These are phyloP conservation scores for Leptinotarsa juncta DNA, from an alignment of 2,888 invertebrate genomes.

Conservation along the genomic window DNA sequence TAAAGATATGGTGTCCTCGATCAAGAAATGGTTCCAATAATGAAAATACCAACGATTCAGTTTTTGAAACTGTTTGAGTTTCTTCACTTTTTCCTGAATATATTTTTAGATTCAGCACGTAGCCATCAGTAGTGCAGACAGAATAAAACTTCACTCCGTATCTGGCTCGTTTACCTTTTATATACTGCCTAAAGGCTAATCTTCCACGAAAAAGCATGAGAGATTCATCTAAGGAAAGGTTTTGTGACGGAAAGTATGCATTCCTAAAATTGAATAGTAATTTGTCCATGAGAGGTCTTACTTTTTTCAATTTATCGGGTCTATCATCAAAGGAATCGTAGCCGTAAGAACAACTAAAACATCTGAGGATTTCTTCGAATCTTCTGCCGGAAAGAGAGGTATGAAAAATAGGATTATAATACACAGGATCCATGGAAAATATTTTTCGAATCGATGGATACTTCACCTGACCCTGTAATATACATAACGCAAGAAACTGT, in stretches of 20 bases:
- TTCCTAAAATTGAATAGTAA: constrained; percentile 24
- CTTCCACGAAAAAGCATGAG: constrained; percentile 42
- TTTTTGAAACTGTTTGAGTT: constrained; percentile 26
- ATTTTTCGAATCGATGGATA: constrained; percentile 29
- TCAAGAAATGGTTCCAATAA: constrained; percentile 30
- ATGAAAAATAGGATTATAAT: constrained; percentile 25
- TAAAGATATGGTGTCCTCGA: constrained; percentile 45
- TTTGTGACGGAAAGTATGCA: constrained; percentile 26
- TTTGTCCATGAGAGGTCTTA: constrained; percentile 22
- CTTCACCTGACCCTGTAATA: constrained; percentile 25
- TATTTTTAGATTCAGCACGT: constrained; percentile 47
- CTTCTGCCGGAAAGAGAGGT: constrained; percentile 18
- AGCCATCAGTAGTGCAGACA: constrained; percentile 46
- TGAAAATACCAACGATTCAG: constrained; percentile 27
- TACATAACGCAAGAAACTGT: constrained; percentile 25
- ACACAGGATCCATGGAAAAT: constrained; percentile 27
- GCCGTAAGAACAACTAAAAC: constrained; percentile 26
- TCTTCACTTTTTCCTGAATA: constrained; percentile 45
- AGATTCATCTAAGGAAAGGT: constrained; percentile 48
- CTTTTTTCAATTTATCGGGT: constrained; percentile 16
- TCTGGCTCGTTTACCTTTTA: constrained; percentile 47
- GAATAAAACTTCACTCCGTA: constrained; percentile 51
- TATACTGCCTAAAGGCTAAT: constrained; percentile 46
- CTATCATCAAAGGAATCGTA: constrained; percentile 5
- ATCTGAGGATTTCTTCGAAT: constrained; percentile 25